Base-by-base conservation (phyloP, 2,113 vertebrate species). In the Ariopsis seemanni region DNA sequence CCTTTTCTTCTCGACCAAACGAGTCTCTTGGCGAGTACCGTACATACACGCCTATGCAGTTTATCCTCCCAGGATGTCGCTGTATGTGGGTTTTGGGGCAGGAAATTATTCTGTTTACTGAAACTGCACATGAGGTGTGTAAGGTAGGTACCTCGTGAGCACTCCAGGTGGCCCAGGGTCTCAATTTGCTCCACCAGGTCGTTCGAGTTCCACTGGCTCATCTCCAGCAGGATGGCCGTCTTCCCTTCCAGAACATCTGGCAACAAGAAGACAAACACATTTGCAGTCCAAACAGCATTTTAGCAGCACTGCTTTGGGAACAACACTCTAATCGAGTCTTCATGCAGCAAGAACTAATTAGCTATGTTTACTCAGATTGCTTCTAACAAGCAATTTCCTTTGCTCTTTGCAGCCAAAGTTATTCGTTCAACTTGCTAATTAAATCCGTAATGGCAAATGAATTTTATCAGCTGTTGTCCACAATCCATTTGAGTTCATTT, bases 191-290 rank as follows among this genome's bases (percentile, higher is more conserved):
- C 98, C 94, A 97, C 97, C 92, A 99, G 95, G 94, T 99, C 98
- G 25, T 99, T 99, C 58, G 98, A 99, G 92, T 98, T 99, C 98
- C 98, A 99, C 93, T 99, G 97, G 94, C 98, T 99, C 98, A 99
- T 99, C 60, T 96, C 98, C 53, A 99, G 95, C 52, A 99, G 96
- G 77, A 99, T 97, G 90, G 97, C 97, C 25, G 91, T 98, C 94
- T 99, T 99, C 74, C 97, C 97, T 92, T 99, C 98, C 63, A 96
- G 94, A 91, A 98, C 91, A 93, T 99, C 98, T 95, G 97, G 96
- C 34, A 88, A 78, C 62, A 78, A 22, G 42, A 34, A 85, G 72
- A 86, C 20, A 79, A 74, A 87, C 63, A 82, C 67, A 87, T 34
- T 87, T 30, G 42, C 34, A 87, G 57, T 74, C 34, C 48, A 71